Conservation (phyloP, 1,140 invertebrate genomes). For the Zaprionus camerounensis region DNA sequence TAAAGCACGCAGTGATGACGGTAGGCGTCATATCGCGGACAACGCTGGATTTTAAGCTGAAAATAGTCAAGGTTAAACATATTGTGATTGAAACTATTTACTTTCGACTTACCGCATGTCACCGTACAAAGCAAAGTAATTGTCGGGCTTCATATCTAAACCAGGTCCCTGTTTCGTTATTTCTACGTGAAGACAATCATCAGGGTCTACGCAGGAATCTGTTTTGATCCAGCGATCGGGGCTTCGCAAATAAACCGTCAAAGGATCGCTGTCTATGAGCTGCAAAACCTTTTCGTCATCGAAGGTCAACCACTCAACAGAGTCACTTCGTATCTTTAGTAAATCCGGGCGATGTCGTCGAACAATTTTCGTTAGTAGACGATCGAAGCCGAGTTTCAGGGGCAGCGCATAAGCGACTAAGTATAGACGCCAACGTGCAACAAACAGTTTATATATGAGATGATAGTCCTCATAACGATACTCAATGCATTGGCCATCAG, state of each 20-base stretch:
- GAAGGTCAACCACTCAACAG: slow-evolving; percentile 40
- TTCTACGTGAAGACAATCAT: slow-evolving; percentile 22
- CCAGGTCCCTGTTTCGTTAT: slow-evolving; percentile 51
- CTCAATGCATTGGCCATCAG: slow-evolving; percentile 69
- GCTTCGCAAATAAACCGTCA: slow-evolving; percentile 19
- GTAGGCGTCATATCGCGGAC: slow-evolving; percentile 26
- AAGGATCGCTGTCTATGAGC: slow-evolving; percentile 41
- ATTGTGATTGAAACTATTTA: too few relatives aligned
- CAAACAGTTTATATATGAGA: slow-evolving; percentile 66
- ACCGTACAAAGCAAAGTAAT: slow-evolving; percentile 55
- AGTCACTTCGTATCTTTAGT: slow-evolving; percentile 23
- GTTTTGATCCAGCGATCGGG: slow-evolving; percentile 35
- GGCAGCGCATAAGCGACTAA: slow-evolving; percentile 53
- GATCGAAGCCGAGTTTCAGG: slow-evolving; percentile 34
- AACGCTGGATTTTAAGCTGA: slow-evolving; percentile 50
- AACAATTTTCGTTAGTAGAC: slow-evolving; percentile 36
- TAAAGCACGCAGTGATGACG: slow-evolving; percentile 38
- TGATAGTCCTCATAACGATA: slow-evolving; percentile 75
- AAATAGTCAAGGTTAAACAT: neutral
- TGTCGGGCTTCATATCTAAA: slow-evolving; percentile 41
- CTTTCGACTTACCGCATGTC: slow-evolving; percentile 40
- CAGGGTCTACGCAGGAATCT: neutral
- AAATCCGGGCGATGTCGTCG: slow-evolving; percentile 36
- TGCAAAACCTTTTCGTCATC: slow-evolving; percentile 44
- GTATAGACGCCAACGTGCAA: slow-evolving; percentile 57